Evolutionary conservation across 2,113 vertebrate species (phyloP), one percentile per base, ranked within the genome.

Genomic region (Raja brachyura): DNA sequence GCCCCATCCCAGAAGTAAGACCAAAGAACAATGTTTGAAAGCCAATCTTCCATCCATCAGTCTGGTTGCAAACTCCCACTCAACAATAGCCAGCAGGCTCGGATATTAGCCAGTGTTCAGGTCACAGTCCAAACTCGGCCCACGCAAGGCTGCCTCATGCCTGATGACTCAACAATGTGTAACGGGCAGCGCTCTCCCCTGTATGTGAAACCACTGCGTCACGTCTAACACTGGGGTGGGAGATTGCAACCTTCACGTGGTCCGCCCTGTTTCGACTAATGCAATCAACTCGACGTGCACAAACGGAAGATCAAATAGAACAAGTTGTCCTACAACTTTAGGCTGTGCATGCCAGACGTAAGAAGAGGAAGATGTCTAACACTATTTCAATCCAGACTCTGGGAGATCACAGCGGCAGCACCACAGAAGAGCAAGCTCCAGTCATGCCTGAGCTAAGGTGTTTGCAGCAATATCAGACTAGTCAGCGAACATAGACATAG

Each of bases 121-220:
- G n/a, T 66, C 81, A 11, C 14, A 18, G 59, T 88, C 83, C 83
- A 88, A 88, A 31, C 63, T 11, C 59, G 63, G 59, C 83, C 83
- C 59, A 88, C 83, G 31, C 59, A 88, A 88, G 61, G 13, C 83
- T 86, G 83, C 56, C 81, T 86, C 59, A 25, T 63, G 56, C 61
- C 56, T n/a, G 0, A 63, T 86, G 83, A 61, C 83, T 63, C 83
- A 61, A 6, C 61, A 4, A 61, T 63, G 13, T 88, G 83, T n/a
- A 88, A 66, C 31, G 59, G 61, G 28, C 25, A 5, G 28, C 83
- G 63, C 28, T 6, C 14, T 31, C n/a, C 83, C 63, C 59, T 56
- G 59, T 56, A 88, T 39, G 22, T 88, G 5, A 88, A 66, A n/a
- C 63, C 59, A 63, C 28, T 31, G 31, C 59, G 6, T 61, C 83